Base-by-base conservation (phyloP, 2,113 vertebrate genomes). In the Vidua macroura region DNA sequence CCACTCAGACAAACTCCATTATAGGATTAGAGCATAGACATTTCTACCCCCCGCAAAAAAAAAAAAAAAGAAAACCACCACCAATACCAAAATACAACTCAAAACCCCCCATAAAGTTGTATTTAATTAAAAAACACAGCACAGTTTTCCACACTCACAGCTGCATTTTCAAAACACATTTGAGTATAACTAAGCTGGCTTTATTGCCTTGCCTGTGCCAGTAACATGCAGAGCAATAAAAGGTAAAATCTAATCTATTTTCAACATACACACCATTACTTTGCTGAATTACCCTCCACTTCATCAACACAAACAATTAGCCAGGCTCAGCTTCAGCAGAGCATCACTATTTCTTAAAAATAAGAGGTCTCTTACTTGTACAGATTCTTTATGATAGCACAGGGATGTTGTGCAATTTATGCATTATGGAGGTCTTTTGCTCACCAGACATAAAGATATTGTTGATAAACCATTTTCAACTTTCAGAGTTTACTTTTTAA, bases 91-190 rank as follows among this genome's bases (percentile, higher is more conserved):
- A 78, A 39, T 10, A 41, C 9, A 69, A 31, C 15, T 22, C 22
- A 4, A 48, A 24, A 3, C 7, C 3, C 2, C 6, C 1, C 27
- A 48, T 20, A 1, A 66, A 66, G 30, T 3, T 63, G 22, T 33
- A 53, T 53, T 84, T 55, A 55, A 31, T 83, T 66, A 49, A 41
- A 59, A 69, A 56, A 39, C 6, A 55, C 25, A 13, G 10, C 44
- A 70, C 23, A 64, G 28, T 33, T 72, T 68, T 15, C 23, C 69
- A 46, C 23, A 67, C 28, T 27, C 48, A 39, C 4, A 39, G 33
- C 39, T 41, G 68, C 53, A 83, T 88, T 90, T 91, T 83, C 55
- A 68, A 55, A 70, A 84, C 7, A 51, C 13, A 37, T 68, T 12
- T 73, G 14, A 75, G 21, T 85, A 76, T 53, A 79, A 69, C 17